Evolutionary conservation across 92 coral and sea anemone species (phyloP).

Genomic region (Zoanthus gigantus): DNA sequence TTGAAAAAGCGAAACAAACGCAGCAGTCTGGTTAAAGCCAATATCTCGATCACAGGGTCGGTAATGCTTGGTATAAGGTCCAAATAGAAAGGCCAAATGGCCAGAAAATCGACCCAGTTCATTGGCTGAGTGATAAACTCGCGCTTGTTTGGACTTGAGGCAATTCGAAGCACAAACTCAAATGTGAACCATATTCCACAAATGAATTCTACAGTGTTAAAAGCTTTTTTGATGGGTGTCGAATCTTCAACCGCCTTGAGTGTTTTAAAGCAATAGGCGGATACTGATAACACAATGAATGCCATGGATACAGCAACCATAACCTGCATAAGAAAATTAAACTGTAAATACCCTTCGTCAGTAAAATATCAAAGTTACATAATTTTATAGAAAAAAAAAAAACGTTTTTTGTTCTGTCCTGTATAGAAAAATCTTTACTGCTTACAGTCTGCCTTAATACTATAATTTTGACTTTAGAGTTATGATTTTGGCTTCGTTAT

Average conservation of each 20-base stretch:
- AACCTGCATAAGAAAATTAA: conserved; percentile 51
- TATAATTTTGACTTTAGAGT: no score
- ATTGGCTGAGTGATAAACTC: conserved; percentile 76
- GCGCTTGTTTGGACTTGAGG: conserved; percentile 82
- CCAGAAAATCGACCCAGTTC: conserved; percentile 96
- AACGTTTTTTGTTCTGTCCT: no score
- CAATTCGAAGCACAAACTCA: conserved; percentile 81
- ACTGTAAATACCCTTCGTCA: background rate
- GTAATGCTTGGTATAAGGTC: conserved; percentile 50
- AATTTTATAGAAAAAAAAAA: no score
- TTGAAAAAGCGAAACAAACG: conserved; percentile 93
- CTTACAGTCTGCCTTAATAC: no score
- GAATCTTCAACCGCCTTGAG: conserved; percentile 52
- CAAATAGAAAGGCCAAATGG: conserved; percentile 90
- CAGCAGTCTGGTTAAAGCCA: conserved; percentile 83
- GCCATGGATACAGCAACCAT: conserved; percentile 84
- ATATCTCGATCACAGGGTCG: conserved; percentile 55
- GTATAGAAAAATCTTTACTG: no score
- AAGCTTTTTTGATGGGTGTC: conserved; percentile 40
- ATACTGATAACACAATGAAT: conserved; percentile 89
- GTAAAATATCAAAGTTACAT: no score
- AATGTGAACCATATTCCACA: conserved; percentile 96
- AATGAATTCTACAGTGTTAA: conserved; percentile 69
- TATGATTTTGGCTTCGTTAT: no score
- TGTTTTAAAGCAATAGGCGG: conserved; percentile 84